Evolutionary conservation across 2,888 invertebrate genomes (phyloP), one percentile per base, ranked within the genome.

Genomic region (Pocota personata): DNA sequence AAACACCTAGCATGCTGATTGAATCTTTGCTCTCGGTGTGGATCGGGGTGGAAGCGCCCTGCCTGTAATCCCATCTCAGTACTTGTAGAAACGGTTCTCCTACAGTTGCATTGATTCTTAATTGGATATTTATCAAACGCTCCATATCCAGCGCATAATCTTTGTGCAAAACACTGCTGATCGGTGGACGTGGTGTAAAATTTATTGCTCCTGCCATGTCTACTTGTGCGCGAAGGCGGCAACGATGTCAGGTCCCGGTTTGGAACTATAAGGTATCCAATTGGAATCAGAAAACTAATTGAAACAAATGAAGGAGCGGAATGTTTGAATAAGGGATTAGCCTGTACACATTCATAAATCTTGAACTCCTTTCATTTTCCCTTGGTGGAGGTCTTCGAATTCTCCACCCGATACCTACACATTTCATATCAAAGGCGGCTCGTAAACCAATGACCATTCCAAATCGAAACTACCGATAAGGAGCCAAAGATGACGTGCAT

Each of bases 61-160:
- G 48, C 69, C 62, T 12, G 60, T 21, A 48, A 35, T 48, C 24
- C 12, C 21, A 60, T 5, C 37, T 43, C 48, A 40, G 50, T 27
- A 27, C 35, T 24, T 27, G 30, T 21, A 8, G 21, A 58, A 64
- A 27, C 10, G 58, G 24, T 10, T 32, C 46, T 60, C 16, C 60
- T 32, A n/a, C n/a, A 30, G 82, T 55, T 69, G 71, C 60, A 77
- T 82, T 77, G 77, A 72, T 72, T 72, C 82, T 86, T 86, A 86
- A 86, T 86, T 86, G 86, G 86, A 86, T 86, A 86, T 86, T 82
- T 82, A 86, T 86, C 86, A 76, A 77, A 55, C 48, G 60, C 24
- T 19, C 52, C 46, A 82, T 82, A 86, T 86, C 86, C 60, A 21
- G 60, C n/a, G 66, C 52, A 32, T 75, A 62, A 86, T 86, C 82